phyloP scores from a whole-genome alignment of 2,113 vertebrate genomes.

The Lucifuga dentata region DNA sequence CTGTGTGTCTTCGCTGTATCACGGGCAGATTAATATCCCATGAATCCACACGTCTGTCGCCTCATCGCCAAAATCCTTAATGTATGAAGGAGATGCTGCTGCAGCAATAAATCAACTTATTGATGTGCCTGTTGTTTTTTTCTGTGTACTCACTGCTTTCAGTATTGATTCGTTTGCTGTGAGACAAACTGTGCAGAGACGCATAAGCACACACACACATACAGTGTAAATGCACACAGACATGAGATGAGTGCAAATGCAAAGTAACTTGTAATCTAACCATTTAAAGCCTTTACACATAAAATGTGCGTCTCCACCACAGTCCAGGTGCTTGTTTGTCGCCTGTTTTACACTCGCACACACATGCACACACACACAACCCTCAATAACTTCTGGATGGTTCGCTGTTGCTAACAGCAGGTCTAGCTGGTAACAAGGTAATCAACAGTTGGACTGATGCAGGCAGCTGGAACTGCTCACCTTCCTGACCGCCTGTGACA shows the following conservation, averaged over 20 bases:
- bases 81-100: slow-evolving; percentile 19
- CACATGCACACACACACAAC: slow-evolving; percentile 4
- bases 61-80: slow-evolving; percentile 42
- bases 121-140: slow-evolving; percentile 62
- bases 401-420: slow-evolving; percentile 52
- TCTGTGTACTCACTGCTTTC: slow-evolving; percentile 58
- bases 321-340: too few relatives aligned
- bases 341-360: neutral
- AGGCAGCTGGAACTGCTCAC: slow-evolving; percentile 50
- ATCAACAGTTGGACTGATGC: slow-evolving; percentile 62
- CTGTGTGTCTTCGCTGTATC: slow-evolving; percentile 25
- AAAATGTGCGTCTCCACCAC: slow-evolving; percentile 1
- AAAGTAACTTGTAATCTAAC: slow-evolving; percentile 8
- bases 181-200: slow-evolving; percentile 50
- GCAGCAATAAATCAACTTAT: slow-evolving; percentile 65
- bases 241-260: slow-evolving; percentile 28
- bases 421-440: slow-evolving; percentile 70
- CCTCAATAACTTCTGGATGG: slow-evolving; percentile 61
- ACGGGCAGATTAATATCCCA: slow-evolving; percentile 45
- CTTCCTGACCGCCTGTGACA: slow-evolving; percentile 32
- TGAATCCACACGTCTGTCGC: slow-evolving; percentile 30
- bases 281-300: slow-evolving; percentile 14
- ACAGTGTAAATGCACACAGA: neutral
- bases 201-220: neutral
- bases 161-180: slow-evolving; percentile 64